A percentile compares a stretch with the other conserved stretches of the same genome.
Conservation (phyloP, 2,888 invertebrate genomes). For the Catocala sponsa region DNA sequence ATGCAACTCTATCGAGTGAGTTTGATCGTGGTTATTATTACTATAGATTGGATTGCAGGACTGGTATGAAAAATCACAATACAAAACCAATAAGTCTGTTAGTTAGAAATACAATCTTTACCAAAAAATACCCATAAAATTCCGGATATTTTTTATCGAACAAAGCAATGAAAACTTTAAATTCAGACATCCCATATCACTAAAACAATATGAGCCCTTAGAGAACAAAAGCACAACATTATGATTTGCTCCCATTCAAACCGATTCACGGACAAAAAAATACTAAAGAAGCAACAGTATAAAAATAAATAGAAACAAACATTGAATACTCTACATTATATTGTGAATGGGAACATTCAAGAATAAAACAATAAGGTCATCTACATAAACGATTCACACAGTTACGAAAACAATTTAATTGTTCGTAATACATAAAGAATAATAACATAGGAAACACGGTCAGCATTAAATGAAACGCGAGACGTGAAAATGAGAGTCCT, state of each 20-base stretch:
- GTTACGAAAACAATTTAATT: slow-evolving; percentile 46
- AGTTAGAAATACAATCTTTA: too few species aligned
- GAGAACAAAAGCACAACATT: slow-evolving; percentile 37
- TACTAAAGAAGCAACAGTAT: not conserved
- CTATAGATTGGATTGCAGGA: too few species aligned
- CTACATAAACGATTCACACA: slow-evolving; percentile 36
- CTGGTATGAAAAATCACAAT: too few species aligned
- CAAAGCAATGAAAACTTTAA: not conserved
- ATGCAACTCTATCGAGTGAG: too few species aligned
- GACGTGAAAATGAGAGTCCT: slow-evolving; percentile 50
- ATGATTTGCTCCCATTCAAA: slow-evolving; percentile 32
- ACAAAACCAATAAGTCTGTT: too few species aligned
- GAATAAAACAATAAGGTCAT: slow-evolving; percentile 13
- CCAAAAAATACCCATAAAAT: too few species aligned
- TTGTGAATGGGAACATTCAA: slow-evolving; percentile 32
- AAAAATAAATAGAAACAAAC: slow-evolving; percentile 27
- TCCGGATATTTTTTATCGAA: too few species aligned
- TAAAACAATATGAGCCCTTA: slow-evolving; percentile 30
- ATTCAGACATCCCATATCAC: slow-evolving; percentile 22
- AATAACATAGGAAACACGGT: slow-evolving; percentile 46
- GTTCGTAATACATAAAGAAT: slow-evolving; percentile 17
- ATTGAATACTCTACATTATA: slow-evolving; percentile 36
- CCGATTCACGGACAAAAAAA: slow-evolving; percentile 24
- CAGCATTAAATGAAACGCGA: slow-evolving; percentile 40
- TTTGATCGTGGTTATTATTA: too few species aligned